Base-by-base conservation (phyloP, 2,113 vertebrate species). In the Microcebus ravelobensis region DNA sequence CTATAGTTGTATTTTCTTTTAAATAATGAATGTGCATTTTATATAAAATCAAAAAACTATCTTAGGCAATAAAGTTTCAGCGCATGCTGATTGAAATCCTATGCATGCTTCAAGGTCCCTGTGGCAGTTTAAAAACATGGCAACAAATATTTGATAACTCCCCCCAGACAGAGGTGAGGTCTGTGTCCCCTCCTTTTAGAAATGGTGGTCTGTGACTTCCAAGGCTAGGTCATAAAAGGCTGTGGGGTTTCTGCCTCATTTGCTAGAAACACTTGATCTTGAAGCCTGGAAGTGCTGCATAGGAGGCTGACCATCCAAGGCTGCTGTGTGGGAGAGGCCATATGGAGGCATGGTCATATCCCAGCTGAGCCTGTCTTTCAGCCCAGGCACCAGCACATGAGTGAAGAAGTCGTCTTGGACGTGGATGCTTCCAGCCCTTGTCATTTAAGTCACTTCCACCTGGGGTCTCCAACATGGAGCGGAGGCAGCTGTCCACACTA, bases 231-330 rank as follows among this genome's bases (percentile, higher is more conserved):
- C 68, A 57, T 36, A 14, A n/a, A 82, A 67, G 70, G 23, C 29
- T 42, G 8, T 20, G 67, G 2, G 4, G 23, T 48, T 42, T 74
- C 77, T 14, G 14, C 34, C 23, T 17, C 20, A 0, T 85, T 82
- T 4, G 3, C 45, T 50, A 10, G 76, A 25, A 45, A 11, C 10
- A 52, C 13, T 70, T 67, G 65, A 29, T 50, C 36, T 3, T 2
- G 63, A 52, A 27, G 18, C 31, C n/a, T 34, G 25, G 80, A 45
- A 65, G 4, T 31, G 29, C 25, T 8, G 1, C 13, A 23, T 67
- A 68, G 34, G 39, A 74, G n/a, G 42, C 18, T 0, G 0, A 17
- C 42, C 1, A 4, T 8, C 15, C 1, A 17, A 67, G 17, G 14
- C 48, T 50, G 63, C 45, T 6, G 0, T 71, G n/a, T 21, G 14